A percentile compares a stretch with the other conserved stretches of the same genome.
Evolutionary conservation across 2,888 invertebrate genomes (phyloP).

Genomic region (Timema podura): DNA sequence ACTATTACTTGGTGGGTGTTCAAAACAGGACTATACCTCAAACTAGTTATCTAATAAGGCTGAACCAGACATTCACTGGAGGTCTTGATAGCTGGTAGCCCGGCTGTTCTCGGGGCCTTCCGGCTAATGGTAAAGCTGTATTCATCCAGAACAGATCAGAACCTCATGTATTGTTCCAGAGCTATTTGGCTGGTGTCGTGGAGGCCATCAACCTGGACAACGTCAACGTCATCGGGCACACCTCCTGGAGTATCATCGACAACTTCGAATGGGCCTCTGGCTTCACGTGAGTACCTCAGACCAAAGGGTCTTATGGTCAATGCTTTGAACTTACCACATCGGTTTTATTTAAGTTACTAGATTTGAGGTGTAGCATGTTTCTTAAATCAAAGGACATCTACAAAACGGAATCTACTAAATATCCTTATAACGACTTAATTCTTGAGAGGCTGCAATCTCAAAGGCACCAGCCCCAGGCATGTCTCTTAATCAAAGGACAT

Average conservation of each 20-base stretch:
- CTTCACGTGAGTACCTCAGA: slow-evolving; percentile 35
- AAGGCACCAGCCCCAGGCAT: slow-evolving; percentile 97
- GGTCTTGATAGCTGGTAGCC: no score
- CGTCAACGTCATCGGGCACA: slow-evolving; percentile 39
- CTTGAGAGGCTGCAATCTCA: slow-evolving; percentile 80
- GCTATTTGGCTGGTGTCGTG: slow-evolving; percentile 26
- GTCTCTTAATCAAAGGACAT: no score
- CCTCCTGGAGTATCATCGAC: slow-evolving; percentile 45
- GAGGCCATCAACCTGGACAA: slow-evolving; percentile 26
- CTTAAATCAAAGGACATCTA: no score
- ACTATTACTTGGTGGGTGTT: slow-evolving; percentile 22
- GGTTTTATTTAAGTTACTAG: no score
- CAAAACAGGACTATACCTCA: no score
- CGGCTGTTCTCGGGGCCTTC: no score
- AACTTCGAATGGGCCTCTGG: slow-evolving; percentile 45
- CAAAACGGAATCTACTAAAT: no score
- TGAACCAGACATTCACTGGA: no score
- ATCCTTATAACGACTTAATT: slow-evolving; percentile 76
- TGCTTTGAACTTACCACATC: background rate
- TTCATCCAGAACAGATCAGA: no score
- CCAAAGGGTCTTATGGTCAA: background rate
- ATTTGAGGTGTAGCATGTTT: no score
- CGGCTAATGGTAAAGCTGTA: no score
- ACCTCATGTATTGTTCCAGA: slow-evolving; percentile 18
- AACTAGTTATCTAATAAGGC: no score